A percentile compares a stretch with the other conserved stretches of the same genome.
Conservation (phyloP, 2,888 invertebrate species). For the Drosophila maculinotata region DNA sequence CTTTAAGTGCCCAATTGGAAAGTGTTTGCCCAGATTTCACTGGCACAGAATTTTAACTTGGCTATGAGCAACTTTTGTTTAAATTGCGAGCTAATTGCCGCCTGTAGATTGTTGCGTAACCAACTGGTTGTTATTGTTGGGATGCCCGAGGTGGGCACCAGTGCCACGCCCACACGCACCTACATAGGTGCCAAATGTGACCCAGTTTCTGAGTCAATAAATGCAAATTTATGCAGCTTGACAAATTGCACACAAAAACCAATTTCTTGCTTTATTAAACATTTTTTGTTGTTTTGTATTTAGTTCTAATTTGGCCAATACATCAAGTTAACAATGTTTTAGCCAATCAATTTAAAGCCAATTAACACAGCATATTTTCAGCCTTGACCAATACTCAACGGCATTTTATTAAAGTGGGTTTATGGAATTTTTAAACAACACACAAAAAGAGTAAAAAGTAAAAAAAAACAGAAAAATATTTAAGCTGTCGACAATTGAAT, state of each 20-base stretch:
- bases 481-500: neutral
- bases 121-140: constrained; percentile 4
- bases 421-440: constrained; percentile 55
- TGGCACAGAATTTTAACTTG: constrained; percentile 29
- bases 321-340: constrained; percentile 25
- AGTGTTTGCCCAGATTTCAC: constrained; percentile 34
- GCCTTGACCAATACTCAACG: constrained; percentile 58
- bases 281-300: constrained; percentile 1
- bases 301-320: constrained; percentile 28
- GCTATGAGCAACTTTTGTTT: constrained; percentile 30
- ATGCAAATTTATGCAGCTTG: constrained; percentile 42
- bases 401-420: constrained; percentile 65
- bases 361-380: constrained; percentile 45
- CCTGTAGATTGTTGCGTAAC: constrained; percentile 9
- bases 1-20: constrained; percentile 22
- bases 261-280: constrained; percentile 11
- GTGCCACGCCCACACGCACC: constrained; percentile 31
- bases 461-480: neutral
- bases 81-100: constrained; percentile 14
- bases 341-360: constrained; percentile 53
- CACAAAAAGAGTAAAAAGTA: constrained; percentile 2
- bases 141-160: no score
- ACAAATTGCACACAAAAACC: constrained; percentile 9
- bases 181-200: neutral
- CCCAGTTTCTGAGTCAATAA: constrained; percentile 22